Evolutionary conservation across 1,140 invertebrate species (phyloP).

Genomic region (Elymnias hypermnestra): DNA sequence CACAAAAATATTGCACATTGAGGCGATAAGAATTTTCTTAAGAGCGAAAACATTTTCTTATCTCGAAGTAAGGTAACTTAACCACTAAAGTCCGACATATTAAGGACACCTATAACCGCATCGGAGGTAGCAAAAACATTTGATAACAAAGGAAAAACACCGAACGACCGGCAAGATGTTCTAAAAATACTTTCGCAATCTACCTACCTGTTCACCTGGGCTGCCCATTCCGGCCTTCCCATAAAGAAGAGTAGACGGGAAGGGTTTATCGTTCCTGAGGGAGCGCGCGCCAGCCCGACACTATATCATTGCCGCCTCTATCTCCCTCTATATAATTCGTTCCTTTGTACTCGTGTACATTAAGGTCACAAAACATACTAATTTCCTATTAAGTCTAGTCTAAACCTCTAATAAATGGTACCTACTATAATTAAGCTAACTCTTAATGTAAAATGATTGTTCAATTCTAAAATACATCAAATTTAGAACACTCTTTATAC

Average conservation of each 20-base stretch:
- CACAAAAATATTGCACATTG: neutral
- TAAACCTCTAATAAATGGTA: neutral
- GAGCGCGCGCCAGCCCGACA: constrained; percentile 64
- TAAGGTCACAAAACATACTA: constrained; percentile 51
- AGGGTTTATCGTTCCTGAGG: constrained; percentile 72
- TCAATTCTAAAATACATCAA: too few species aligned
- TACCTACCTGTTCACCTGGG: constrained; percentile 71
- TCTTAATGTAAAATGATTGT: too few species aligned
- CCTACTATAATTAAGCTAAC: too few species aligned
- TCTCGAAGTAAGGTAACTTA: constrained; percentile 30
- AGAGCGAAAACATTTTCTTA: constrained; percentile 32
- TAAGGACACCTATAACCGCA: constrained; percentile 50
- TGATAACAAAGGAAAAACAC: constrained; percentile 73
- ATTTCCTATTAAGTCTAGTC: constrained; percentile 24
- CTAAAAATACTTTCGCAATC: constrained; percentile 73
- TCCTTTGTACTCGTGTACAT: constrained; percentile 54
- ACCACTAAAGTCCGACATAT: constrained; percentile 42
- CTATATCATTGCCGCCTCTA: constrained; percentile 72
- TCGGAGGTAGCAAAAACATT: constrained; percentile 55
- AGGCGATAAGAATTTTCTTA: constrained; percentile 11
- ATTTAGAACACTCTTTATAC: too few species aligned
- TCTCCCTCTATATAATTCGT: constrained; percentile 48
- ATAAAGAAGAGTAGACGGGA: constrained; percentile 73
- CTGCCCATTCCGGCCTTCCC: constrained; percentile 68
- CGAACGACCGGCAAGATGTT: constrained; percentile 68